phyloP scores from a whole-genome alignment of 2,888 invertebrate genomes.

The Orthosia incerta region DNA sequence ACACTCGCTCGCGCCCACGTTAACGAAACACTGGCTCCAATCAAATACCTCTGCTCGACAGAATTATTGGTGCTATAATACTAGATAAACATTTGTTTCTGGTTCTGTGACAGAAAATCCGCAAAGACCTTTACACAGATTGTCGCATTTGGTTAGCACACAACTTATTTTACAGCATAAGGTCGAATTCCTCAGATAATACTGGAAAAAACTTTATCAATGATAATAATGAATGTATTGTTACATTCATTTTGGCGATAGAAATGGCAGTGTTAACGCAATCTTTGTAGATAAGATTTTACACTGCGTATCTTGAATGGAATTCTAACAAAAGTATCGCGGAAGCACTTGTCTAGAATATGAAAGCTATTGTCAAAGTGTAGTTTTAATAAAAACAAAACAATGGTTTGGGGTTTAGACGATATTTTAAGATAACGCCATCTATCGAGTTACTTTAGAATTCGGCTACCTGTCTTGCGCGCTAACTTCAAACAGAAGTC shows the following conservation, averaged over 20 bases:
- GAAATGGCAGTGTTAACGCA: constrained; percentile 41
- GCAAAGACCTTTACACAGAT: constrained; percentile 17
- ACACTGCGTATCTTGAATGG: constrained; percentile 39
- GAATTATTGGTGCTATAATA: constrained; percentile 74
- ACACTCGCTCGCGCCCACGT: constrained; percentile 66
- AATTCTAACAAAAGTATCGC: constrained; percentile 36
- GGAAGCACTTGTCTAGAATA: constrained; percentile 16
- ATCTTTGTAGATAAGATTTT: constrained; percentile 59
- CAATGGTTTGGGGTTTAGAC: neutral
- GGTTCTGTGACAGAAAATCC: constrained; percentile 18
- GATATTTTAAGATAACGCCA: constrained; percentile 65
- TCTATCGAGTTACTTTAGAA: constrained; percentile 63
- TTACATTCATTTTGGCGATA: constrained; percentile 45
- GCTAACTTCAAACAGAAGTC: constrained; percentile 37
- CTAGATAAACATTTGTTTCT: constrained; percentile 45
- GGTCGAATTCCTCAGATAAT: constrained; percentile 73
- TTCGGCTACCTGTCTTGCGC: constrained; percentile 52
- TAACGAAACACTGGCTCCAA: constrained; percentile 71
- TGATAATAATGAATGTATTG: constrained; percentile 47
- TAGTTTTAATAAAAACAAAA: constrained; percentile 23
- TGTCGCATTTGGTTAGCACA: constrained; percentile 24
- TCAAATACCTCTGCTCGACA: constrained; percentile 76
- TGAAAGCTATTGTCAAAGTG: constrained; percentile 11
- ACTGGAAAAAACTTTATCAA: constrained; percentile 53
- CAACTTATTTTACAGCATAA: constrained; percentile 62